Evolutionary conservation across 35 echinoderm and acorn worm species (phyloP).

Genomic region (Apostichopus parvimensis): DNA sequence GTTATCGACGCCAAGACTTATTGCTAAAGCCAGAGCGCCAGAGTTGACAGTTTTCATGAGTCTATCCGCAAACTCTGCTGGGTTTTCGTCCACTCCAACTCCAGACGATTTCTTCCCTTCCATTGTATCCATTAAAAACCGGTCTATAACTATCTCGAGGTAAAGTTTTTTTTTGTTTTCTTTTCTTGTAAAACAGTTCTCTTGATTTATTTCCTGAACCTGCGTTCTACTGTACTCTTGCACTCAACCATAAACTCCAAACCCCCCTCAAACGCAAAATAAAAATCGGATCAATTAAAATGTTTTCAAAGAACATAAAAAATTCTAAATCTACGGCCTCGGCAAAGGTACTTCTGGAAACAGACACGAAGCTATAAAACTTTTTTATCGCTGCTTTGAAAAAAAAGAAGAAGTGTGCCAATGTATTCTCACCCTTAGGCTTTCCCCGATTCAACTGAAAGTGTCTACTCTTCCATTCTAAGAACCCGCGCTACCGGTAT

Average conservation of each 20-base stretch:
- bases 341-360: background rate
- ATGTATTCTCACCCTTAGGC: background rate
- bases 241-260: background rate
- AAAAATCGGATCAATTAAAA: background rate
- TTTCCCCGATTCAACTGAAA: background rate
- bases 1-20: constrained; percentile 78
- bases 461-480: background rate
- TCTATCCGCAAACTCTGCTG: constrained; percentile 77
- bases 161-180: background rate
- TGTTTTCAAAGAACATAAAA: background rate
- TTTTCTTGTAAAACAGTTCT: constrained; percentile 2
- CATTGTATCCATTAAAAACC: constrained; percentile 18
- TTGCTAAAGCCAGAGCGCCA: constrained; percentile 64
- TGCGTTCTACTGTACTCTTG: too few relatives aligned
- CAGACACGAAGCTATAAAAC: background rate
- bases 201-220: constrained; percentile 7
- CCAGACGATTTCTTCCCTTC: constrained; percentile 18
- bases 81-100: constrained; percentile 57
- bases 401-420: background rate
- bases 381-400: background rate
- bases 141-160: background rate
- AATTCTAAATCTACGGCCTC: background rate
- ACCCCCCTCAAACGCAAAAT: background rate
- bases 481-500: background rate
- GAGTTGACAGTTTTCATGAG: constrained; percentile 86